These are phyloP conservation scores for Zygothrica quintamaculata DNA, from an alignment of 2,888 invertebrate species.

Conservation along the genomic window DNA sequence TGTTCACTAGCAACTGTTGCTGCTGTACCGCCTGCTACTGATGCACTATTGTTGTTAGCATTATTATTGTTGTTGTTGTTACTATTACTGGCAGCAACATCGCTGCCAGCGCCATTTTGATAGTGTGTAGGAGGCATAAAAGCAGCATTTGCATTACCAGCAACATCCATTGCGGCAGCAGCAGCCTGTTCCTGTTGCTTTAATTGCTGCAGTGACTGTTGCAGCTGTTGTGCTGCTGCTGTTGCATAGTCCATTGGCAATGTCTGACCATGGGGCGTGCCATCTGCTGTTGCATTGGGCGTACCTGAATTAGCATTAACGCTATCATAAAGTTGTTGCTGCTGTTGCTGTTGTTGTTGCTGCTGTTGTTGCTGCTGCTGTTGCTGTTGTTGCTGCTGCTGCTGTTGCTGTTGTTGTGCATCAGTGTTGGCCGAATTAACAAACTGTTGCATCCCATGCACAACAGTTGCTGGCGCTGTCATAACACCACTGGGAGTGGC, in stretches of 20 bases:
- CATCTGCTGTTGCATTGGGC: constrained; percentile 51
- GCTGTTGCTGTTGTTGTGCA: constrained; percentile 44
- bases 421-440: constrained; percentile 49
- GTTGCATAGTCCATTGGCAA: constrained; percentile 82
- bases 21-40: constrained; percentile 28
- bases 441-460: constrained; percentile 81
- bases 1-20: constrained; percentile 44
- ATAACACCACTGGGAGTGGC: constrained; percentile 84
- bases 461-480: constrained; percentile 85
- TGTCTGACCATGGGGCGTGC: constrained; percentile 84
- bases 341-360: constrained; percentile 83
- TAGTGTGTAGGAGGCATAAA: constrained; percentile 27
- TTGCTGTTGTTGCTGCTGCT: constrained; percentile 45
- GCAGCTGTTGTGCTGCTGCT: constrained; percentile 78
- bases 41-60: constrained; percentile 26
- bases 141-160: constrained; percentile 47
- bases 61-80: constrained; percentile 18
- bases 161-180: constrained; percentile 67
- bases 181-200: constrained; percentile 76
- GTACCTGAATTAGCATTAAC: constrained; percentile 73
- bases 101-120: constrained; percentile 18
- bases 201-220: constrained; percentile 82
- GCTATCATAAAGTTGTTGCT: constrained; percentile 83
- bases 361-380: constrained; percentile 85
- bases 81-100: constrained; percentile 35